phyloP scores from a whole-genome alignment of 2,113 vertebrate species.

The Philantomba maxwellii region DNA sequence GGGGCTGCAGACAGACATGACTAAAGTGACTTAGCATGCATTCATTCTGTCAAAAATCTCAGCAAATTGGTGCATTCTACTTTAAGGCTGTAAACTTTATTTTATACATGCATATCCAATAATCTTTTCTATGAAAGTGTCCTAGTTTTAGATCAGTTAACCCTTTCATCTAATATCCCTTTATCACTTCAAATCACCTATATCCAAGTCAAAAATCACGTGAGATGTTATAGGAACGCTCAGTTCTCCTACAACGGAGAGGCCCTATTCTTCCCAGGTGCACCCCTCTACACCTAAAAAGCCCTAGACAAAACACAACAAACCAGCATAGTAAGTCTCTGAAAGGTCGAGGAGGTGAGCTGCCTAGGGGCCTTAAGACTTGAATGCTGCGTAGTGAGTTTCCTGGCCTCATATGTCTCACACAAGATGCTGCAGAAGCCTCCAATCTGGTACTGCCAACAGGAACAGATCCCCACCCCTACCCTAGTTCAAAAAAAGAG shows the following conservation, averaged over 20 bases:
- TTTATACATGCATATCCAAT: not conserved
- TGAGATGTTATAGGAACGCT: not conserved
- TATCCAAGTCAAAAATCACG: not conserved
- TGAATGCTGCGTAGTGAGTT: not conserved
- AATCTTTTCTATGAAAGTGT: not conserved
- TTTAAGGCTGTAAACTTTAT: not conserved
- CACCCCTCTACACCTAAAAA: not conserved
- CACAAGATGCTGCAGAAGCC: not conserved
- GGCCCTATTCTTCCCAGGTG: not conserved
- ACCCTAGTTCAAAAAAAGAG: not conserved
- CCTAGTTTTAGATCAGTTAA: not conserved
- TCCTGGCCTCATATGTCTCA: too few species aligned
- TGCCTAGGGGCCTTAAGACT: not conserved
- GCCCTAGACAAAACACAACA: not conserved
- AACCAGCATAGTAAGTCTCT: not conserved
- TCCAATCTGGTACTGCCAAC: not conserved
- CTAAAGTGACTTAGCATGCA: not conserved
- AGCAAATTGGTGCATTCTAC: not conserved
- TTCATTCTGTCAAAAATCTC: not conserved
- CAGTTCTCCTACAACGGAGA: not conserved
- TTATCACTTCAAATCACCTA: not conserved
- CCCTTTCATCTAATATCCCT: not conserved
- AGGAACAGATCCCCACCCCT: not conserved
- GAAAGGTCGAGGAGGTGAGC: not conserved
- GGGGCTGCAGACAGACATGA: not conserved